phyloP scores from a whole-genome alignment of 2,797 vertebrate genomes.

The Pipistrellus kuhlii region DNA sequence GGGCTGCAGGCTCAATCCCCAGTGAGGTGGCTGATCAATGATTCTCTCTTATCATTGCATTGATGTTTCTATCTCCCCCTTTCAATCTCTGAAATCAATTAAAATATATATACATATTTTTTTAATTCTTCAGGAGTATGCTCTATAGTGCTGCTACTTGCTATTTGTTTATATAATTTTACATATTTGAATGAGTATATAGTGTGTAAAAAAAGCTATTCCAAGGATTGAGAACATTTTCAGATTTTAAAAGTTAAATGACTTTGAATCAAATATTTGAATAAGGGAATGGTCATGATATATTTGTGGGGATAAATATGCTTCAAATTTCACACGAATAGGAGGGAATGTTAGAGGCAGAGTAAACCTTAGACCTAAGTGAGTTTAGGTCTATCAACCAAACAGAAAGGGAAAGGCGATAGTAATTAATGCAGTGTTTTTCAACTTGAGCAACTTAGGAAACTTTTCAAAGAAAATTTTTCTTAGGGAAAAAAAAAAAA shows the following conservation, averaged over 20 bases:
- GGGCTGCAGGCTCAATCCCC: too few species aligned
- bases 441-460: not conserved
- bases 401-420: not conserved
- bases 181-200: not conserved
- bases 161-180: conserved; percentile 3
- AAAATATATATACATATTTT: too few species aligned
- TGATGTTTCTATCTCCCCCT: too few species aligned
- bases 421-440: not conserved
- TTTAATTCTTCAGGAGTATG: not conserved
- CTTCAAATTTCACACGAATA: conserved; percentile 6
- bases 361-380: not conserved
- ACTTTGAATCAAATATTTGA: conserved; percentile 49
- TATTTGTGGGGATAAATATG: not conserved
- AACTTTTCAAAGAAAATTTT: conserved; percentile 26
- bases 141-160: not conserved
- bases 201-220: not conserved
- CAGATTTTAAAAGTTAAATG: conserved; percentile 51
- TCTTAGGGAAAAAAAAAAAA: not conserved
- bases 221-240: conserved; percentile 17
- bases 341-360: not conserved
- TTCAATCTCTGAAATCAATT: too few species aligned
- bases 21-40: too few species aligned
- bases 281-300: not conserved
- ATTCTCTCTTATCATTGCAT: too few species aligned
- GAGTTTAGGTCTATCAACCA: not conserved